Conservation (phyloP, 1,140 invertebrate species). For the Eurytemora carolleeae region DNA sequence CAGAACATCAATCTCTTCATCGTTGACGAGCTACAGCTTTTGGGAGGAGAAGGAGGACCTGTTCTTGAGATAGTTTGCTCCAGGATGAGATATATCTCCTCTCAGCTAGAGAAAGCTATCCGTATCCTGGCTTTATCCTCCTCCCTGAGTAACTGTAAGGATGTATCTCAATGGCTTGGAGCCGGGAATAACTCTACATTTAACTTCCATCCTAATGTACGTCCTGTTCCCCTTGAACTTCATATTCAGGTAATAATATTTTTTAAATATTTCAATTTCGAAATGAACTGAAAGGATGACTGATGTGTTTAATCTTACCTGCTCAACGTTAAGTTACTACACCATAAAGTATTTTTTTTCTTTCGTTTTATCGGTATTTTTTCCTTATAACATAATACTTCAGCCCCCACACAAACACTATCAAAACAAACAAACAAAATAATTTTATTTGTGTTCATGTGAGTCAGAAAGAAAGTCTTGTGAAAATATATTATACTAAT, state of each 20-base stretch:
- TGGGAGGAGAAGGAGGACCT: constrained; percentile 71
- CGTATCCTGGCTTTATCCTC: constrained; percentile 86
- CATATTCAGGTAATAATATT: constrained; percentile 84
- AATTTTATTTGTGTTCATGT: too few species aligned
- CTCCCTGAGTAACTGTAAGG: constrained; percentile 81
- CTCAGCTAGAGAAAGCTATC: constrained; percentile 79
- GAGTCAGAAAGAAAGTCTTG: too few species aligned
- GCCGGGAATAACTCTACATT: constrained; percentile 78
- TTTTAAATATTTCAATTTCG: too few species aligned
- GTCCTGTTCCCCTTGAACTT: constrained; percentile 80
- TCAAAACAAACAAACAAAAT: too few species aligned
- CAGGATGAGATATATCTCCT: constrained; percentile 88
- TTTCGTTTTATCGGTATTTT: too few species aligned
- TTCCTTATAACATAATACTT: too few species aligned
- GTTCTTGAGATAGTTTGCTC: constrained; percentile 94
- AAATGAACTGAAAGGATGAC: too few species aligned
- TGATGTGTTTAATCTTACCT: too few species aligned
- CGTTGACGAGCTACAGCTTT: constrained; percentile 79
- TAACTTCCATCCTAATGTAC: constrained; percentile 94
- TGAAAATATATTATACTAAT: too few species aligned
- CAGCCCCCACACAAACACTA: too few species aligned
- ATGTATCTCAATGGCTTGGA: constrained; percentile 90
- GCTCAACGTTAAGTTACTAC: too few species aligned
- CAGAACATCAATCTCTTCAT: constrained; percentile 94
- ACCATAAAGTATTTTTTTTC: too few species aligned